These are phyloP conservation scores for Alligator sinensis DNA, from an alignment of 2,113 vertebrate genomes.

Conservation along the genomic window DNA sequence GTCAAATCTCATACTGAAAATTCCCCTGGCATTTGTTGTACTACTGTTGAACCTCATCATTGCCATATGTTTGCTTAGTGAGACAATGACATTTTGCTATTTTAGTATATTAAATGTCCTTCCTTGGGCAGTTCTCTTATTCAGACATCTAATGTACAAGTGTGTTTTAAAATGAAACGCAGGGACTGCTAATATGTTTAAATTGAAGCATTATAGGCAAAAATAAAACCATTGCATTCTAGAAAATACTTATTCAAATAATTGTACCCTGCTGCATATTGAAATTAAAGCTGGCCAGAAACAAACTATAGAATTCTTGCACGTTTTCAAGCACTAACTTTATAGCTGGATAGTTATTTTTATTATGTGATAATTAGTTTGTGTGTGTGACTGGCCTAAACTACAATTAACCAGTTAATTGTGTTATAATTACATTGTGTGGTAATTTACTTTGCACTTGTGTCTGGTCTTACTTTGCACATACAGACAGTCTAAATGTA, in stretches of 20 bases:
- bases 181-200: not conserved
- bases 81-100: not conserved
- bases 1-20: not conserved
- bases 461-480: no score
- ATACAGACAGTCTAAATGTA: no score
- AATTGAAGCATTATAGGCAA: not conserved
- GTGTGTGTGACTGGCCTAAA: not conserved
- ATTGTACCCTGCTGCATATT: no score
- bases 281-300: not conserved
- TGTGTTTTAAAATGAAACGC: not conserved
- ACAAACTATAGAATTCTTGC: not conserved
- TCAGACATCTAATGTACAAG: not conserved
- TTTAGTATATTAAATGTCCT: not conserved
- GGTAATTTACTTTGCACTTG: no score
- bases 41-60: not conserved
- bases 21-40: not conserved
- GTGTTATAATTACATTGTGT: no score
- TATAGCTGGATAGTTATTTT: no score
- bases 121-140: not conserved
- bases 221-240: not conserved
- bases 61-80: not conserved
- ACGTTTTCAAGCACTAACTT: no score
- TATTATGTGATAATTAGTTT: not conserved
- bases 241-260: not conserved
- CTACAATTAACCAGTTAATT: no score